Base-by-base conservation (phyloP, 2,113 vertebrate genomes). In the Erythrocercus mccallii region DNA sequence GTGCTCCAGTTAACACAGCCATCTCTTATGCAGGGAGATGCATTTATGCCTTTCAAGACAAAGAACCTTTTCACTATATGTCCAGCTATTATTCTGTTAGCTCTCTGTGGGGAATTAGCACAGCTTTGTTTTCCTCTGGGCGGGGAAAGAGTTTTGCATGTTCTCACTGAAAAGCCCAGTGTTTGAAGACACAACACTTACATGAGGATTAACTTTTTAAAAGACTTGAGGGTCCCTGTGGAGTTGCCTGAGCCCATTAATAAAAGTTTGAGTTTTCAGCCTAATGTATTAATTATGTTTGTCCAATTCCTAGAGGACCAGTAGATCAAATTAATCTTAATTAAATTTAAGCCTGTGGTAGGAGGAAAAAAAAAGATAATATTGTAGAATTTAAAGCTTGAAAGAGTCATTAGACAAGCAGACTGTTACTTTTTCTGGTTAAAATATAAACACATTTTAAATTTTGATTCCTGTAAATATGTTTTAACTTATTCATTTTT, bases 41-140 rank as follows among this genome's bases (percentile, higher is more conserved):
- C 64, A 33, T 90, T 91, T 91, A 17, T 83, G 74, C 64, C 57
- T 81, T 81, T 50, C 47, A 60, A 44, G 57, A 90, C 93, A 92
- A 96, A 86, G 92, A 92, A 45, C 38, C 64, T 90, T 93, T 94
- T 95, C 90, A 93, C 44, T 81, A 6, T 80, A 70, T 2, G 4
- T 88, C 65, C 73, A 64, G 51, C 85, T 92, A 81, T 82, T 93
- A 66, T 90, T 70, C 76, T 74, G 22, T 25, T 68, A 33, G 42
- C 60, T 92, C 78, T 88, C 81, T 77, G 37, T 3, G 8, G 47
- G 47, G 77, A 92, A 73, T 92, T 76, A 38, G 60, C 47, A 21
- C 21, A 19, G 71, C 61, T 70, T 86, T 95, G 44, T 92, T 95
- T 86, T 72, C n/a, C 58, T 91, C 91, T 77, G 65, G 45, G 51